Conservation (phyloP, 2,888 invertebrate genomes). For the Mamestra brassicae region DNA sequence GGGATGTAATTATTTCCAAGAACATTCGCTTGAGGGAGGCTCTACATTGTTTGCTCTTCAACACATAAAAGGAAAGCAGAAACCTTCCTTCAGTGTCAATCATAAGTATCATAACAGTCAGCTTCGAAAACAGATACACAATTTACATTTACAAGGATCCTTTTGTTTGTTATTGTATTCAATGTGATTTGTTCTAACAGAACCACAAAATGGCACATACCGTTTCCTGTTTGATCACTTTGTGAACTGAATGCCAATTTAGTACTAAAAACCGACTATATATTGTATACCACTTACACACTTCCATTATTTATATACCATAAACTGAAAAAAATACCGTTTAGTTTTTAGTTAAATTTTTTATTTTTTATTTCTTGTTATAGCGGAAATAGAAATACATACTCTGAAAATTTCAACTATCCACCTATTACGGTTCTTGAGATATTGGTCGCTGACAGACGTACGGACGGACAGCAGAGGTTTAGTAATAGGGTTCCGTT, state of each 20-base stretch:
- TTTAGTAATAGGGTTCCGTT: too few relatives aligned
- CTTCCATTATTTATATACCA: too few relatives aligned
- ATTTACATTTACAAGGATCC: constrained; percentile 44
- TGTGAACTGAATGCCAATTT: neutral
- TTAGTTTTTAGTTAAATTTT: too few relatives aligned
- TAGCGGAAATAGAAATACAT: too few relatives aligned
- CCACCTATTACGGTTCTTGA: too few relatives aligned
- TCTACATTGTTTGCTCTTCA: constrained; percentile 38
- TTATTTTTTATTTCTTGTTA: too few relatives aligned
- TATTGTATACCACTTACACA: too few relatives aligned
- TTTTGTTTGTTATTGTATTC: constrained; percentile 30
- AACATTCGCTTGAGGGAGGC: constrained; percentile 23
- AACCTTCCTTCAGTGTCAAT: constrained; percentile 41
- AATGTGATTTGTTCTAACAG: constrained; percentile 37
- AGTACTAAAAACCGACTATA: too few relatives aligned
- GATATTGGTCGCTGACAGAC: too few relatives aligned
- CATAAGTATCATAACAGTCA: constrained; percentile 51
- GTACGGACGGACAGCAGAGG: too few relatives aligned
- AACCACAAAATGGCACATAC: neutral
- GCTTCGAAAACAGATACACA: constrained; percentile 22
- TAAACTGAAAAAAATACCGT: too few relatives aligned
- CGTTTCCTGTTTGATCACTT: neutral
- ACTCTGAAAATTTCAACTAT: too few relatives aligned
- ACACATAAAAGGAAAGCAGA: constrained; percentile 39
- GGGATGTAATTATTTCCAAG: constrained; percentile 32